phyloP scores from a whole-genome alignment of 1,140 invertebrate species.

The Drosophila teissieri region DNA sequence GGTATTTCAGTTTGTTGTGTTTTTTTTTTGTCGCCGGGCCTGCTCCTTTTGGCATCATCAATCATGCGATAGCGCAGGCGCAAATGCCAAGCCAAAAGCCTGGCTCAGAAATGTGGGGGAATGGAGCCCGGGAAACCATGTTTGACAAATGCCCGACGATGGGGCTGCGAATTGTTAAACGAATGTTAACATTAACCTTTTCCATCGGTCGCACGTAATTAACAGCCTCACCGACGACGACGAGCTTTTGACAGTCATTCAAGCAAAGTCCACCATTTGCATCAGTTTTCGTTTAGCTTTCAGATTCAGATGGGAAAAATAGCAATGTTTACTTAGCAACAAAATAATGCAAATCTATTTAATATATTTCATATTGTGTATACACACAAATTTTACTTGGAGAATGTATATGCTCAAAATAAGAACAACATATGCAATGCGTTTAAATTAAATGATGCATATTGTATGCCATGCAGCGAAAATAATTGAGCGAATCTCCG shows the following conservation, averaged over 20 bases:
- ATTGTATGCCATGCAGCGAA: not conserved
- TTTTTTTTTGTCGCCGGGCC: conserved; percentile 33
- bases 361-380: not conserved
- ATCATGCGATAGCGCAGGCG: conserved; percentile 65
- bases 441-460: not conserved
- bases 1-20: conserved; percentile 9
- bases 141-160: conserved; percentile 4
- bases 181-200: conserved; percentile 57
- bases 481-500: conserved; percentile 2
- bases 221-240: not conserved
- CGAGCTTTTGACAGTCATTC: conserved; percentile 12
- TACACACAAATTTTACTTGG: not conserved
- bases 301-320: not conserved
- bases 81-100: conserved; percentile 48
- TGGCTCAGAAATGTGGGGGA: conserved; percentile 13
- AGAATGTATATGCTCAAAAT: not conserved
- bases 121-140: conserved; percentile 26
- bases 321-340: not conserved
- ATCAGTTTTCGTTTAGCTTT: not conserved
- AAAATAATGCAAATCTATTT: too few species aligned
- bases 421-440: not conserved
- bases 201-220: conserved; percentile 38
- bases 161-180: conserved; percentile 31
- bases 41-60: conserved; percentile 56
- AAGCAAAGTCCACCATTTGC: conserved; percentile 10